Conservation (phyloP, 2,113 vertebrate species). For the Physeter macrocephalus region DNA sequence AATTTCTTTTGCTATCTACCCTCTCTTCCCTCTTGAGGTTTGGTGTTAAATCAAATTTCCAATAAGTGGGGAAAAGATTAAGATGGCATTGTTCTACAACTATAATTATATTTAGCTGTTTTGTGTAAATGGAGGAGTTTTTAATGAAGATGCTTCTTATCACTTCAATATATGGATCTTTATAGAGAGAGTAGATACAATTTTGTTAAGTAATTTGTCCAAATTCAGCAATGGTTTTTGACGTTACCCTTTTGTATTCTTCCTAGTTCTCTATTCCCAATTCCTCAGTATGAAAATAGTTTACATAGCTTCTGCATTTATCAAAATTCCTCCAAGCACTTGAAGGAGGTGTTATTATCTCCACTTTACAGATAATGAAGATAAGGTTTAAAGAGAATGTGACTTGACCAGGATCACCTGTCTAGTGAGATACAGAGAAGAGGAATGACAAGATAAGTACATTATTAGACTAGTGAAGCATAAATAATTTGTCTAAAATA, state of each 20-base stretch:
- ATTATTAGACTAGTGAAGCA: not conserved
- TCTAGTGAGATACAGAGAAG: not conserved
- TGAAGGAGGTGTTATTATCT: not conserved
- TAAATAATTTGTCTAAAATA: not conserved
- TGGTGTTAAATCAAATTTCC: not conserved
- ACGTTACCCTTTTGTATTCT: not conserved
- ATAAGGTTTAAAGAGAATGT: not conserved
- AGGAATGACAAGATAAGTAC: not conserved
- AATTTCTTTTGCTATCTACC: not conserved
- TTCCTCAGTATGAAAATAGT: not conserved
- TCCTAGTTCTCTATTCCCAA: not conserved
- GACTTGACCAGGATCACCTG: not conserved
- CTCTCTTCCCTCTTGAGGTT: not conserved
- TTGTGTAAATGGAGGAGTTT: not conserved
- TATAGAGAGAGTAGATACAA: not conserved
- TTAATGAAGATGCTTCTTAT: not conserved
- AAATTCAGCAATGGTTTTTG: not conserved
- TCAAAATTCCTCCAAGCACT: not conserved
- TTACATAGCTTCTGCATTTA: not conserved
- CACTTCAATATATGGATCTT: not conserved
- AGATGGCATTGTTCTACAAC: not conserved
- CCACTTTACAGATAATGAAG: not conserved
- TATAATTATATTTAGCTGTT: not conserved
- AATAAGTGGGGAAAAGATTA: constrained; percentile 7
- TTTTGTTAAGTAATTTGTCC: not conserved